Base-by-base conservation (phyloP, 2,113 vertebrate genomes). In the Myiozetetes cayanensis region DNA sequence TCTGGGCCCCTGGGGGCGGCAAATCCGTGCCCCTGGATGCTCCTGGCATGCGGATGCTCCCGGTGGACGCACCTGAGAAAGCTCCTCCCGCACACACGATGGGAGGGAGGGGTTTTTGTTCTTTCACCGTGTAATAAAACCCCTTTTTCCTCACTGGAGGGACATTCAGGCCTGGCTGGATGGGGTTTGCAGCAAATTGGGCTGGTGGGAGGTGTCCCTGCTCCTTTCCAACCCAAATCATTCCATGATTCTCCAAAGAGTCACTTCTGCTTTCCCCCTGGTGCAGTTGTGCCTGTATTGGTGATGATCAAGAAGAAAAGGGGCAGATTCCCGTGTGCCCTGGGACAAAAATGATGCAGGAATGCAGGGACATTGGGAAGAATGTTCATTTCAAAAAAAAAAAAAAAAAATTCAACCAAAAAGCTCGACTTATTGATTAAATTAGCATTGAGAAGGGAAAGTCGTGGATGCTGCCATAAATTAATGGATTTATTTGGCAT, bases 251-350 rank as follows among this genome's bases (percentile, higher is more conserved):
- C 44, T 31, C 27, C 37, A 12, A 47, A 25, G 28, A 8, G 2
- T 2, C n/a, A 2, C 37, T 55, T 28, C 24, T 5, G 43, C 8
- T 27, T 27, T 24, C 35, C 8, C 25, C 50, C 50, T 33, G 6
- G 0, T 2, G n/a, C 12, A 6, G 16, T 19, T 11, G 37, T 35
- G 71, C n/a, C 47, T 37, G 30, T 3, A 10, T 8, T 23, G 70
- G 25, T 20, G 4, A 4, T 1, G 2, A 6, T 6, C 4, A 35
- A 35, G 39, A 14, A 47, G 23, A 52, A 75, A 25, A 1, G 16
- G 43, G 46, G n/a, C 61, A n/a, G 39, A 23, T 10, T 8, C 22
- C 1, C 4, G 0, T 1, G 22, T 27, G 20, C 9, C 8, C 10
- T 27, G 39, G 65, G 47, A 10, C 33, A 50, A 37, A 68, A 65